Base-by-base conservation (phyloP, 2,888 invertebrate genomes). In the Drosophila melanosoma region DNA sequence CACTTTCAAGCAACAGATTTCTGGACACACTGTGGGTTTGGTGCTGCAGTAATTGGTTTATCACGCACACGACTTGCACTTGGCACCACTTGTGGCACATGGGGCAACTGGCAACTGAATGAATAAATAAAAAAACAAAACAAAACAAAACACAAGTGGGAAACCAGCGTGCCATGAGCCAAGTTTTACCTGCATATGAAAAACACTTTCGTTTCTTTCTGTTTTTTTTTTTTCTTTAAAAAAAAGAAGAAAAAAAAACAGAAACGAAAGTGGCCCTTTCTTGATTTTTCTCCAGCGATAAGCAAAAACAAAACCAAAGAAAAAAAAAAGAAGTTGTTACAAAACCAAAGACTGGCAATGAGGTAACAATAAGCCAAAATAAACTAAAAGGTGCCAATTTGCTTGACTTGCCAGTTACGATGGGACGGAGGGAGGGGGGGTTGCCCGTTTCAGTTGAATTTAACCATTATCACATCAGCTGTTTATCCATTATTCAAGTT, bases 11-110 rank as follows among this genome's bases (percentile, higher is more conserved):
- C 61, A 63, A 58, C 38, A 57, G 36, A 77, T 79, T 79, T 68
- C 36, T 74, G 74, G 58, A 64, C 52, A 64, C 52, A 35, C 0
- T 63, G n/a, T 60, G 33, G 35, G 35, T 12, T 35, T 12, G 35
- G 52, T 64, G 54, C 29, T 71, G 69, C 75, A 68, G 64, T 89
- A 86, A 86, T 86, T 86, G 90, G 85, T 89, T 86, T 86, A 86
- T 86, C 85, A 89, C 88, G 90, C 90, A 89, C 69, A 76, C 76
- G 72, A 78, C 73, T 69, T 79, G 83, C 89, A 88, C 89, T 88
- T 86, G 86, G 74, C 79, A 66, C 62, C 69, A 66, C 56, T 74
- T 49, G 73, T 26, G 23, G n/a, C 45, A 36, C 56, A 38, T 56
- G 54, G 54, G 58, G 56, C 26, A 49, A 26, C 48, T 49, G 54